Evolutionary conservation across 2,888 invertebrate genomes (phyloP), one percentile per base, ranked within the genome.

Genomic region (Capitulum mitella): DNA sequence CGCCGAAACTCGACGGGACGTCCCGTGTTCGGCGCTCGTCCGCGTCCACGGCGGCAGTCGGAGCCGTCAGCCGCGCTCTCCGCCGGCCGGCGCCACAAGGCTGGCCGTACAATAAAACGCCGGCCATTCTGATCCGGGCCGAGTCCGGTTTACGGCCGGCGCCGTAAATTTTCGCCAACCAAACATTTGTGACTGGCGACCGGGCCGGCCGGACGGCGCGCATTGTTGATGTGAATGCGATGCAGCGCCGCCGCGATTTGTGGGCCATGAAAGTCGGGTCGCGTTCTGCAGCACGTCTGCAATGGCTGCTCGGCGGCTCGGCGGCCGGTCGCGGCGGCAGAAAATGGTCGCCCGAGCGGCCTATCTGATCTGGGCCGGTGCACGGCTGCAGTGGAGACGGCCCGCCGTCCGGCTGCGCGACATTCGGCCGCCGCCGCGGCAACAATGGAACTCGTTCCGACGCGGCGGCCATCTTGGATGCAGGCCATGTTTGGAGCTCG

Each of bases 111-210:
- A 58, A 58, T 58, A 58, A 58, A 58, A 58, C 29, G n/a, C 58
- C 14, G 58, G n/a, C 58, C 58, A 58, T 58, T 58, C 58, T 58
- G 29, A 58, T 58, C 58, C 58, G n/a, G 58, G n/a, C 29, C 29
- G n/a, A 58, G n/a, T n/a, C 58, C n/a, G 58, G n/a, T 58, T 58
- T 58, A 58, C 58, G 58, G 29, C 29, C 58, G 12, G 29, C n/a
- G 58, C 58, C 12, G 29, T 58, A 58, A 58, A 58, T 58, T 58
- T 29, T 58, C 58, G n/a, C n/a, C 29, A 58, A 58, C 58, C 29
- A 58, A 58, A 58, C 58, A 58, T 58, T 58, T 58, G 58, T 58
- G 58, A 58, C 58, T 58, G 58, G n/a, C 58, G 58, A 10, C n/a
- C n/a, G 29, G 58, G n/a, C 58, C 58, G n/a, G 58, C n/a, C n/a